These are phyloP conservation scores for Lampris megalopsis DNA, from an alignment of 2,113 vertebrate species.

Conservation along the genomic window DNA sequence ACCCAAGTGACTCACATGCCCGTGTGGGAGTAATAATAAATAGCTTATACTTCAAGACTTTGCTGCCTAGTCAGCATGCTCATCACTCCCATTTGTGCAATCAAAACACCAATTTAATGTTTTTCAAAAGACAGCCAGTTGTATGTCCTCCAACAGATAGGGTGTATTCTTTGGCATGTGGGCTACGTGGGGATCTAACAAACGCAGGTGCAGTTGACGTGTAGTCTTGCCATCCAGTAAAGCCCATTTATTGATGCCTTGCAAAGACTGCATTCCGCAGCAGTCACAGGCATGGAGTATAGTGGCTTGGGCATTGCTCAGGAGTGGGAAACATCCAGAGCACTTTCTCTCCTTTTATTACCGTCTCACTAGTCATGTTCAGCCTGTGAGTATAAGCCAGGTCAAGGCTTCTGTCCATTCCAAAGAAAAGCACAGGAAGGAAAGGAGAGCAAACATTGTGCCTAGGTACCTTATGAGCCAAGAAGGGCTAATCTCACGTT, in stretches of 20 bases:
- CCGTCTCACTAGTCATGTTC: conserved; percentile 62
- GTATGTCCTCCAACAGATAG: conserved; percentile 51
- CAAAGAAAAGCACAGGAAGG: conserved; percentile 7
- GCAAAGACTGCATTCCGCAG: conserved; percentile 36
- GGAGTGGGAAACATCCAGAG: conserved; percentile 19
- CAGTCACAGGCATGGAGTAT: conserved; percentile 20
- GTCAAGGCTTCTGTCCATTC: conserved; percentile 16
- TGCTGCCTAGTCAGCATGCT: conserved; percentile 63
- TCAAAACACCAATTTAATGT: conserved; percentile 75
- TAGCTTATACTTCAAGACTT: conserved; percentile 54
- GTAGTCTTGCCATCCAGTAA: conserved; percentile 7
- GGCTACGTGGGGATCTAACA: conserved; percentile 1
- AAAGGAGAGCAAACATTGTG: conserved; percentile 37
- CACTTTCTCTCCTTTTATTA: conserved; percentile 46
- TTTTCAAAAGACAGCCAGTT: conserved; percentile 53
- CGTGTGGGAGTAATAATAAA: conserved; percentile 73
- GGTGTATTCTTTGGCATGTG: conserved; percentile 28
- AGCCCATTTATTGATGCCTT: conserved; percentile 28
- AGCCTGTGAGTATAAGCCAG: conserved; percentile 40
- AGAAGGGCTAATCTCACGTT: conserved; percentile 51
- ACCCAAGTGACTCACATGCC: conserved; percentile 74
- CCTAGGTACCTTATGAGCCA: conserved; percentile 21
- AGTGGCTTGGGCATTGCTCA: conserved; percentile 7
- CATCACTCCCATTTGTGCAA: conserved; percentile 74
- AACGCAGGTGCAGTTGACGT: conserved; percentile 8